Base-by-base conservation (phyloP, 2,113 vertebrate genomes). In the Nycticorax nycticorax region DNA sequence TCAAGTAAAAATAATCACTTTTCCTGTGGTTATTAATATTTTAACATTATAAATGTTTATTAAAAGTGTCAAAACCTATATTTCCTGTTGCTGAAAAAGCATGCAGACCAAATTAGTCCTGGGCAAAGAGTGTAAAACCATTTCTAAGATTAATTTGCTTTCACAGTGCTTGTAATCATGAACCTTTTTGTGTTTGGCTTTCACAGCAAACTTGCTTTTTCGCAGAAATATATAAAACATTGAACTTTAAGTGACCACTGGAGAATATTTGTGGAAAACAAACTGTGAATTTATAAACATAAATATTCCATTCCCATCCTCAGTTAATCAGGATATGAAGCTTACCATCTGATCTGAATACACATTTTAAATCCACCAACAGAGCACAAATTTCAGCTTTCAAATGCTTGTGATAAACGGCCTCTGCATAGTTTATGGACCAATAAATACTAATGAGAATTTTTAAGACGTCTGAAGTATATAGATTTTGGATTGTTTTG, bases 161-260 rank as follows among this genome's bases (percentile, higher is more conserved):
- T 86, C 53, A 52, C 10, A 35, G 20, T 77, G 33, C 41, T 96
- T 90, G 39, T 67, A 92, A 88, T 86, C n/a, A 64, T 67, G 55
- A 94, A 85, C 22, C 2, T 68, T 93, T 87, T 81, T 85, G n/a
- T 81, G 28, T 82, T 89, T 89, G 52, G 87, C 48, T 96, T 68
- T 72, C 87, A 75, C n/a, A 91, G 33, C 12, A 86, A 95, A 28
- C 27, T 75, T 77, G 22, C 12, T 87, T 94, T 78, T 89, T 87
- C 56, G 45, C 73, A 94, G 83, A 94, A 89, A 85, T 72, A 73
- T 24, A 64, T 41, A 79, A 95, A 86, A 47, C 72, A 74, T 20
- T 77, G 90, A 90, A 85, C 50, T 84, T 93, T 87, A 87, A 91
- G 76, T 93, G 95, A 95, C 66, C 86, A 79, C 53, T 75, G 22